phyloP scores from a whole-genome alignment of 2,888 invertebrate species.

The Diplolepis rosae region DNA sequence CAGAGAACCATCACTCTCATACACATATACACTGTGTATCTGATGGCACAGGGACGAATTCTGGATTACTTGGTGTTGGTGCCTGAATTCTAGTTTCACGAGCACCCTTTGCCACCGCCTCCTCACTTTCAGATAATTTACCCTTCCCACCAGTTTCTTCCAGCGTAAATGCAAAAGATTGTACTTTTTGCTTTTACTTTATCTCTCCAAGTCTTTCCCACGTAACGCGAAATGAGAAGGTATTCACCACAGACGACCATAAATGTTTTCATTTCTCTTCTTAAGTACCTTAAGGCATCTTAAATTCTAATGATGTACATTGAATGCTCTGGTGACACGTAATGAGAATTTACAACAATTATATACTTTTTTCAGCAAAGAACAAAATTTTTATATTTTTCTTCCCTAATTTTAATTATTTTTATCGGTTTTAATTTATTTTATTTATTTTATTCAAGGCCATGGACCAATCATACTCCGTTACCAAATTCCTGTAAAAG shows the following conservation, averaged over 20 bases:
- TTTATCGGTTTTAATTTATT: no score
- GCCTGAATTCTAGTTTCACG: not conserved
- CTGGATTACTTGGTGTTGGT: not conserved
- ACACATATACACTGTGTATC: conserved; percentile 21
- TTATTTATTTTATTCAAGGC: no score
- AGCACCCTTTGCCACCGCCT: not conserved
- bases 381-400: no score
- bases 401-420: no score
- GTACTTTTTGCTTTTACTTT: not conserved
- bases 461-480: no score
- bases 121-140: conserved; percentile 11
- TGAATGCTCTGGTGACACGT: conserved; percentile 4
- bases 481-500: no score
- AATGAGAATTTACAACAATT: conserved; percentile 3
- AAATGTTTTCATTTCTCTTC: conserved; percentile 26
- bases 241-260: conserved; percentile 26
- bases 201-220: conserved; percentile 3
- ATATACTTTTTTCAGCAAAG: no score
- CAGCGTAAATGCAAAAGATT: not conserved
- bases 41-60: conserved; percentile 18
- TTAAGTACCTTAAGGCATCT: not conserved
- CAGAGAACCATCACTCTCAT: conserved; percentile 9
- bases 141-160: not conserved
- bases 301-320: conserved; percentile 20
- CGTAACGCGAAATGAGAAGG: conserved; percentile 14